Evolutionary conservation across 2,888 invertebrate genomes (phyloP), one percentile per base, ranked within the genome.

Genomic region (Scaptomyza tumidula): DNA sequence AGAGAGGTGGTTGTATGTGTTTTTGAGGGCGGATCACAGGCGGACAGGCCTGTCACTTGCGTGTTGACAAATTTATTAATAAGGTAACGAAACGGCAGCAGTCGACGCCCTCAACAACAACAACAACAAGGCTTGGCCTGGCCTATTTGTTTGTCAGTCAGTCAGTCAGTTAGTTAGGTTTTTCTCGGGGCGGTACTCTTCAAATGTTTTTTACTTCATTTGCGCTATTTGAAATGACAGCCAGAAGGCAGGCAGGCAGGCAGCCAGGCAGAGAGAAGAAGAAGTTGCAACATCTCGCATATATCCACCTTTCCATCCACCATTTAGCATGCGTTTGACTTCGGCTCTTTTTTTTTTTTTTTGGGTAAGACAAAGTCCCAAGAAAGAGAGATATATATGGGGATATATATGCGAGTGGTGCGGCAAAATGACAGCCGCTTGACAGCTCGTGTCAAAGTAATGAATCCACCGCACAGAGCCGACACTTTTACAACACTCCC

Each of bases 21-120:
- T 29, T 1, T 52, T 31, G 52, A 62, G 50, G 79, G 79, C 68
- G 50, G 62, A 78, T 76, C 79, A 50, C 84, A 84, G 80, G 78
- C 80, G 82, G 89, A 84, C 87, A 86, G 89, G 73, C 89, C 89
- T 87, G 89, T 89, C 89, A 88, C 72, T 84, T 81, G 87, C 80
- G 90, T 90, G 90, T 89, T 90, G 90, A 90, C 90, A 90, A 90
- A 90, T 90, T 90, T 90, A 90, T 90, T 90, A 90, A 90, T 90
- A 90, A 90, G 90, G 89, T 83, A 84, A 84, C 84, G 90, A 89
- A 88, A 77, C 41, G 62, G 71, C 77, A 74, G 79, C 82, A 75
- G 77, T 75, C 78, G 75, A 85, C 86, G 83, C 80, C 83, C 83
- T 88, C 80, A 83, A 79, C 64, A 16, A 37, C 37, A 37, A 37